A percentile compares a stretch with the other conserved stretches of the same genome.
Conservation (phyloP, 1,140 invertebrate species). For the Globodera ellingtonae region DNA sequence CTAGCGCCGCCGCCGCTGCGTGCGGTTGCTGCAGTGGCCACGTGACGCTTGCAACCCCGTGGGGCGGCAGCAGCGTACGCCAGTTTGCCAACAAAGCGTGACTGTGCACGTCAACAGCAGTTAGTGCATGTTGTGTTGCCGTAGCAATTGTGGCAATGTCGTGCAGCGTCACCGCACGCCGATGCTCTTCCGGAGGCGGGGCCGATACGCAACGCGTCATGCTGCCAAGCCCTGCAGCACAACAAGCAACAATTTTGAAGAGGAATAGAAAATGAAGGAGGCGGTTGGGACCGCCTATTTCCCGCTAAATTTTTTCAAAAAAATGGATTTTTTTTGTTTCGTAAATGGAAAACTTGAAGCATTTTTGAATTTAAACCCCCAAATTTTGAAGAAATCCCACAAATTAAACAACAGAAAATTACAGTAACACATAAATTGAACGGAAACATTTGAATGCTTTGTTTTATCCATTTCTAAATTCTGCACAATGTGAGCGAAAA, state of each 20-base stretch:
- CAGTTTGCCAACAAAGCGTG: slow-evolving; percentile 30
- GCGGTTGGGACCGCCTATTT: background rate
- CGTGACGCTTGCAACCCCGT: slow-evolving; percentile 36
- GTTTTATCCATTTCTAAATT: slow-evolving; percentile 13
- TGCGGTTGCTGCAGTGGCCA: slow-evolving; percentile 34
- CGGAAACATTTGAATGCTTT: background rate
- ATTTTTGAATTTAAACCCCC: background rate
- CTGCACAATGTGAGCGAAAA: background rate
- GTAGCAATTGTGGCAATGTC: slow-evolving; percentile 4
- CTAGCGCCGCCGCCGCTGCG: slow-evolving; percentile 2
- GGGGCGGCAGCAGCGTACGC: slow-evolving; percentile 43
- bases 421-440: slow-evolving; percentile 1
- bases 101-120: slow-evolving; percentile 9
- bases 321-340: background rate
- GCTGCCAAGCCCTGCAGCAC: background rate
- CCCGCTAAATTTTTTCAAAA: too few species aligned
- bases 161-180: background rate
- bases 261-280: background rate
- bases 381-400: background rate
- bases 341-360: background rate
- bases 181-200: slow-evolving; percentile 6
- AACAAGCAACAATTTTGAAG: background rate
- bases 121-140: slow-evolving; percentile 39
- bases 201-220: background rate
- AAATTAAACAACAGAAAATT: background rate